Base-by-base conservation (phyloP, 2,113 vertebrate genomes). In the Clarias gariepinus region DNA sequence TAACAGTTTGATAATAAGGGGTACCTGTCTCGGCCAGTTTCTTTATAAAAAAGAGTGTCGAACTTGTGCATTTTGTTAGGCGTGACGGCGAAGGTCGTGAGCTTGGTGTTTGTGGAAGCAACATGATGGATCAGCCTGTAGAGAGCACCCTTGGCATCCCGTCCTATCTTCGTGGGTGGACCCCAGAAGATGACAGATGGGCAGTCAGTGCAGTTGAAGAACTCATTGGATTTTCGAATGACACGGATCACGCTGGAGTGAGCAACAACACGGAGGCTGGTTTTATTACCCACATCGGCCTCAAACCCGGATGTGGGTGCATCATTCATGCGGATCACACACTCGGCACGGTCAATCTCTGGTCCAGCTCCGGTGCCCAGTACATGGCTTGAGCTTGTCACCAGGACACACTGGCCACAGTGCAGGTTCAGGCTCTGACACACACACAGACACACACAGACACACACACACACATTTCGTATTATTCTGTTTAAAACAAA, bases 331-430 rank as follows among this genome's bases (percentile, higher is more conserved):
- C 98, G 98, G 87, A 99, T 97, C 18, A 96, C 96, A 36, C 98
- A 99, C 91, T 99, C 96, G 0, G 96, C 91, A 1, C 73, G 91
- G 52, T 99, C 96, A 0, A 99, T 98, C 91, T 94, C 94, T 0
- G 93, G 57, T 4, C 98, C 98, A 15, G 97, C 94, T 68, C 85
- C 92, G 33, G 92, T 96, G 79, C 97, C 96, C 77, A 99, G 94
- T 12, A 99, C 92, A 86, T 99, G 98, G 92, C 98, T 99, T 90
- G 98, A 99, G 91, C 98, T 99, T n/a, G 96, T 99, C 93, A 99
- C 93, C 19, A 99, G 89, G 1, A 96, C 97, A 4, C 98, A 99
- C 15, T 94, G 95, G 61, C 91, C 92, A 90, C 98, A 99, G 84
- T 83, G 96, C 60, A 97, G 90, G 6, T 90, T 95, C 94, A 99